Percentiles rank a stretch among this genome's conserved stretches.
Evolutionary conservation across 2,113 vertebrate species (phyloP).

Genomic region (Ochotona princeps): DNA sequence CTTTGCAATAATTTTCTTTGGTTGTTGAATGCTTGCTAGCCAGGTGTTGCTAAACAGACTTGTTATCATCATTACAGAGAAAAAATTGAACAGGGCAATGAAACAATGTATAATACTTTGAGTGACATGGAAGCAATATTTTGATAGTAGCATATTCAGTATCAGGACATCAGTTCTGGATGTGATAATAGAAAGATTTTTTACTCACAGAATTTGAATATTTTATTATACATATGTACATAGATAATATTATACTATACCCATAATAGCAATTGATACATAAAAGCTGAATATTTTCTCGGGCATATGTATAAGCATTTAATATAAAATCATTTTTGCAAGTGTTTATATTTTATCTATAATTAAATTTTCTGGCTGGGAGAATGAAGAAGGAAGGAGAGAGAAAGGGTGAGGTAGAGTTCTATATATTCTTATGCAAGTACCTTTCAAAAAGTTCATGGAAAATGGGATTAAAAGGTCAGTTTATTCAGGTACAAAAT

Average conservation of each 20-base stretch:
- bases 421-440: neutral
- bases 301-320: neutral
- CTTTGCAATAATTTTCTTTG: conserved; percentile 62
- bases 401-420: neutral
- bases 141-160: neutral
- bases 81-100: conserved; percentile 6
- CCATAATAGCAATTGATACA: neutral
- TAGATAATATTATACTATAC: neutral
- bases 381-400: neutral
- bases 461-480: no score
- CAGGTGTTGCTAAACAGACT: conserved; percentile 48
- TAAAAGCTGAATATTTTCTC: neutral
- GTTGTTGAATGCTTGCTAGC: conserved; percentile 14
- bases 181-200: neutral
- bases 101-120: conserved; percentile 5
- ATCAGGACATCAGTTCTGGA: neutral
- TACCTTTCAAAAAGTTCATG: neutral
- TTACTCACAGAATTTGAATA: neutral
- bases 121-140: conserved; percentile 6
- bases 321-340: neutral
- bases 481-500: no score
- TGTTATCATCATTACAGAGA: conserved; percentile 55
- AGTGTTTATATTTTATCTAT: neutral
- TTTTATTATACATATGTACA: neutral
- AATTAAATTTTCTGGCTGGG: neutral